phyloP scores from a whole-genome alignment of 2,888 invertebrate species.

The Phaedon cochleariae region DNA sequence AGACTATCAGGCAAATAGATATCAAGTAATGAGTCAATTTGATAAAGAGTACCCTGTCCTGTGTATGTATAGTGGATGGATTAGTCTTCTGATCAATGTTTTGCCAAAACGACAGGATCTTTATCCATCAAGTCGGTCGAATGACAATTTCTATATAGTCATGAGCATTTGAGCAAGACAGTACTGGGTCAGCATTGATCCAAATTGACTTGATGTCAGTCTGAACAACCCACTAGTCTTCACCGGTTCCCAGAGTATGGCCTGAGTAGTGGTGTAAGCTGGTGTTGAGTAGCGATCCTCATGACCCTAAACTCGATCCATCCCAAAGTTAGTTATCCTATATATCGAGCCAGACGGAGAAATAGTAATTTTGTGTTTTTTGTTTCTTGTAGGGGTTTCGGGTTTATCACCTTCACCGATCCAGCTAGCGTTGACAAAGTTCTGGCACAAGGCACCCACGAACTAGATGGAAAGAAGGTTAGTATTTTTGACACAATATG shows the following conservation, averaged over 20 bases:
- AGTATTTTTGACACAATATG: constrained; percentile 52
- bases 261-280: constrained; percentile 5
- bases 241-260: background rate
- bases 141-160: too few relatives aligned
- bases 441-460: constrained; percentile 97
- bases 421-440: constrained; percentile 99
- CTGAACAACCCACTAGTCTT: background rate
- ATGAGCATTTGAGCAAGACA: too few relatives aligned
- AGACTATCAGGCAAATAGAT: too few relatives aligned
- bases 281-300: constrained; percentile 24
- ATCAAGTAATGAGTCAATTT: too few relatives aligned
- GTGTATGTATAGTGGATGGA: too few relatives aligned
- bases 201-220: background rate
- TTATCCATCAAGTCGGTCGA: too few relatives aligned
- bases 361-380: constrained; percentile 45
- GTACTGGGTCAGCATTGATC: background rate
- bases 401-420: constrained; percentile 99
- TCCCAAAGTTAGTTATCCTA: background rate
- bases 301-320: background rate
- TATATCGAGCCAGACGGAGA: constrained; percentile 2
- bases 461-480: constrained; percentile 99
- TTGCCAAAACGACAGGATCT: too few relatives aligned
- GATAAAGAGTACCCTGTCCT: too few relatives aligned
- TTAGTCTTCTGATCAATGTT: too few relatives aligned
- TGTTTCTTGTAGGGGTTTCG: constrained; percentile 89